phyloP scores from a whole-genome alignment of 2,888 invertebrate species.

The Athalia rosae region DNA sequence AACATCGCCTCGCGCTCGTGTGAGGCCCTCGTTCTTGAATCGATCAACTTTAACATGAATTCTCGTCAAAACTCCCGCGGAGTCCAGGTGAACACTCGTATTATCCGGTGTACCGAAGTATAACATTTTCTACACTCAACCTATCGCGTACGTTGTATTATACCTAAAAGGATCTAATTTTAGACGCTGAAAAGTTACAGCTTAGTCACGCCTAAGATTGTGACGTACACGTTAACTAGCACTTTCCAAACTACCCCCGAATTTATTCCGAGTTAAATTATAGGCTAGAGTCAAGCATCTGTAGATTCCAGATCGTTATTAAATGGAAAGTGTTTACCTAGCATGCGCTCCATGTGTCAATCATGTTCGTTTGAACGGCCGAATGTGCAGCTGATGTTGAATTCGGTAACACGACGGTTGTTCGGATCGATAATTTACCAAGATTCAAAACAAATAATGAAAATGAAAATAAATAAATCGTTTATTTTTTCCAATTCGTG shows the following conservation, averaged over 20 bases:
- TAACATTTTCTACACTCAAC: slow-evolving; percentile 16
- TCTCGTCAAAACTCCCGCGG: slow-evolving; percentile 7
- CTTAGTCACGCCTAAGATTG: slow-evolving; percentile 9
- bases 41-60: slow-evolving; percentile 9
- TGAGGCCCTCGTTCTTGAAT: neutral
- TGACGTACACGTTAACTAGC: neutral
- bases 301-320: slow-evolving; percentile 7
- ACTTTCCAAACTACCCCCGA: slow-evolving; percentile 13
- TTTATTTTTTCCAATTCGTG: neutral
- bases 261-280: slow-evolving; percentile 40
- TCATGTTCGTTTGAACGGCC: neutral
- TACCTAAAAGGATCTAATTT: slow-evolving; percentile 22
- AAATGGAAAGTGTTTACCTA: neutral
- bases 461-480: too few relatives aligned
- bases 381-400: neutral
- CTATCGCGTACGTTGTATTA: slow-evolving; percentile 4
- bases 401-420: neutral
- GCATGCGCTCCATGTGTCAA: neutral
- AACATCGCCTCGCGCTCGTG: neutral
- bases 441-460: too few relatives aligned
- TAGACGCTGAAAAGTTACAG: slow-evolving; percentile 4
- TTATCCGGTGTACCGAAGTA: neutral
- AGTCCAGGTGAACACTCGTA: slow-evolving; percentile 9
- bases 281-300: neutral
- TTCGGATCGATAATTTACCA: too few relatives aligned